These are phyloP conservation scores for Mico argentatus DNA, from an alignment of 2,797 vertebrate species.

Conservation along the genomic window DNA sequence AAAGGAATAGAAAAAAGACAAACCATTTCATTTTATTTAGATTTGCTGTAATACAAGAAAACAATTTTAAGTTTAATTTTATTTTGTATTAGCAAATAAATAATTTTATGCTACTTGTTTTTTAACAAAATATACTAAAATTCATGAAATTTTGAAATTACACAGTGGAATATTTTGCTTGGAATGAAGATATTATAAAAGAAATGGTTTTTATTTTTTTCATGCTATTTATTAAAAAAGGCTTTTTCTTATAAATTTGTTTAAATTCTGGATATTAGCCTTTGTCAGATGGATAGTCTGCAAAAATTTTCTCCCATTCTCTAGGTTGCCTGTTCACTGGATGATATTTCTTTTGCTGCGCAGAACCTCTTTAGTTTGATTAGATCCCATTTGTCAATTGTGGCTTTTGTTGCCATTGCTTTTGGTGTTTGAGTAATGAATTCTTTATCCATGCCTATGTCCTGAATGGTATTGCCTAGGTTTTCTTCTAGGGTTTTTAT, in stretches of 20 bases:
- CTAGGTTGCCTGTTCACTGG: neutral
- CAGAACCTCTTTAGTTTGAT: neutral
- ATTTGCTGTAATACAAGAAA: neutral
- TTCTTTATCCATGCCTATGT: neutral
- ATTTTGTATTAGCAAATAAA: neutral
- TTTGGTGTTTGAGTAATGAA: neutral
- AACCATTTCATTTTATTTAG: neutral
- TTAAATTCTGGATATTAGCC: neutral
- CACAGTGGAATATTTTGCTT: neutral
- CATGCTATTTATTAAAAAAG: neutral
- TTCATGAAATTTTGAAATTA: neutral
- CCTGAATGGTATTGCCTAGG: neutral
- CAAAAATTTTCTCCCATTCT: neutral
- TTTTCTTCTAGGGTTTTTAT: neutral
- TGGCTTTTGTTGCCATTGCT: neutral
- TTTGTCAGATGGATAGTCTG: neutral
- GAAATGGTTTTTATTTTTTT: neutral
- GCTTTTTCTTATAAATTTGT: neutral
- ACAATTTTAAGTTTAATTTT: neutral
- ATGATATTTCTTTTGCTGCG: neutral
- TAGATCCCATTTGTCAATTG: neutral
- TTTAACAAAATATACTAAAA: neutral
- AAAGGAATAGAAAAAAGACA: neutral
- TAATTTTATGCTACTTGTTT: neutral
- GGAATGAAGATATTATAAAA: neutral